These are phyloP conservation scores for Linnaemya vulpina DNA, from an alignment of 2,888 invertebrate species.

Conservation along the genomic window DNA sequence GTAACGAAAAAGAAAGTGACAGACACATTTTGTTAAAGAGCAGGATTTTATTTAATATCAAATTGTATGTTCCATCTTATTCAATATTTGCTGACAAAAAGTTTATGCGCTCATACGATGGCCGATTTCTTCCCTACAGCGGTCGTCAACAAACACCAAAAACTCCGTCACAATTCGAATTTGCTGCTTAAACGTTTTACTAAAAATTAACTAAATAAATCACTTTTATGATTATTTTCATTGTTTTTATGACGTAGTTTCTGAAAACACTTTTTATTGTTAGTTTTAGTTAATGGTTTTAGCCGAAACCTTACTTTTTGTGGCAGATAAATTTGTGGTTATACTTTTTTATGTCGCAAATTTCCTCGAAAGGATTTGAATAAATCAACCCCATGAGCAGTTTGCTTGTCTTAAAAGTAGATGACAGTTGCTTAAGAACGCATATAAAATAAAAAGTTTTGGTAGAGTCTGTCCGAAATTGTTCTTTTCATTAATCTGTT, in stretches of 20 bases:
- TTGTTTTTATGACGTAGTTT: too few relatives aligned
- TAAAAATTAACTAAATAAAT: too few relatives aligned
- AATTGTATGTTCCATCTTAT: too few relatives aligned
- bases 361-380: neutral
- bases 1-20: neutral
- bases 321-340: neutral
- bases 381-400: neutral
- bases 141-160: too few relatives aligned
- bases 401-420: neutral
- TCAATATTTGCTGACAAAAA: too few relatives aligned
- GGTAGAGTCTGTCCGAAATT: neutral
- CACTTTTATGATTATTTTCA: too few relatives aligned
- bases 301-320: neutral
- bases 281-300: too few relatives aligned
- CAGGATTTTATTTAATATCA: neutral
- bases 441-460: neutral
- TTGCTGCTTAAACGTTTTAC: too few relatives aligned
- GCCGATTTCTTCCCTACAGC: too few relatives aligned
- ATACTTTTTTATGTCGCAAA: neutral
- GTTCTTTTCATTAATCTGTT: neutral
- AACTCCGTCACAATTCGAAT: too few relatives aligned
- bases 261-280: too few relatives aligned
- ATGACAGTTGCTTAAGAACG: neutral
- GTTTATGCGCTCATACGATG: too few relatives aligned
- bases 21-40: neutral